Evolutionary conservation across 1,140 invertebrate genomes (phyloP), one percentile per base, ranked within the genome.

Genomic region (Olivierus martensii): DNA sequence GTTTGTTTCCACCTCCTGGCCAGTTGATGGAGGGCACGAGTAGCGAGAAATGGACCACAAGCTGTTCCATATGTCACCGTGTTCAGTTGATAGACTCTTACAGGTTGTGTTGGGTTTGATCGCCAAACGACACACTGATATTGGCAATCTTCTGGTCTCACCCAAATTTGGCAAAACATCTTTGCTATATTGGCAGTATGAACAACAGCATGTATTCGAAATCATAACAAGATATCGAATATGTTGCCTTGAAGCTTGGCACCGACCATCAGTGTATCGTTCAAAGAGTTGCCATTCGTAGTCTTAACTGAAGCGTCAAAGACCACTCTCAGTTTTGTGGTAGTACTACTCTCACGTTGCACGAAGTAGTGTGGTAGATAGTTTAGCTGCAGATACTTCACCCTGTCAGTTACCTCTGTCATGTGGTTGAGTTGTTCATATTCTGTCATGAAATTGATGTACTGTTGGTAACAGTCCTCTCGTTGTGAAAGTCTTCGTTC

Each of bases 341-440:
- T 49, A 0, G 42, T 42, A 48, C 14, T 56, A 36, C 9, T 48
- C 37, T 52, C 18, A 28, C 38, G 38, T 12, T 12, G 9, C 0
- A 74, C 67, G 0, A 45, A 51, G 37, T 71, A 69, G 61, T 74
- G 73, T 3, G 71, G 69, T 10, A 73, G 64, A 67, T 74, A 65
- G n/a, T n/a, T n/a, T n/a, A n/a, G n/a, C n/a, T n/a, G n/a, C n/a
- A n/a, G n/a, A n/a, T n/a, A n/a, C n/a, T n/a, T n/a, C n/a, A n/a
- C n/a, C n/a, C n/a, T n/a, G n/a, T n/a, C n/a, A n/a, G n/a, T n/a
- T n/a, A n/a, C n/a, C n/a, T n/a, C n/a, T n/a, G n/a, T n/a, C n/a
- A n/a, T n/a, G n/a, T n/a, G n/a, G n/a, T n/a, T n/a, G n/a, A n/a
- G n/a, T n/a, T n/a, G n/a, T n/a, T n/a, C n/a, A n/a, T n/a, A n/a